Base-by-base conservation (phyloP, 2,888 invertebrate species). In the Xestoiulus laeticollis region DNA sequence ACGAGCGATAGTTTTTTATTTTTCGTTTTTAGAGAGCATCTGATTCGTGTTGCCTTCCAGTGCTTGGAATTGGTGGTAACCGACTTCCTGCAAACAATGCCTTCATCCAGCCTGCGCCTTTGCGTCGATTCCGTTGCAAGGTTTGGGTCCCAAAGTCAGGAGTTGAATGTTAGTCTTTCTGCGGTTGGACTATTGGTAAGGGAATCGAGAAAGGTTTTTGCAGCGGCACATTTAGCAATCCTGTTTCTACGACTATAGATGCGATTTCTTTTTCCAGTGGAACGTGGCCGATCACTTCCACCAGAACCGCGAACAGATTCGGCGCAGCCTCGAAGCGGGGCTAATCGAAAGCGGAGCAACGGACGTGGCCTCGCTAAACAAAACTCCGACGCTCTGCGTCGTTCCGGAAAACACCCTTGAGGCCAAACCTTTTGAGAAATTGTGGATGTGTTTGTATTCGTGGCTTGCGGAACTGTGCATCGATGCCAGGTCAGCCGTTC, bases 271-370 rank as follows among this genome's bases (percentile, higher is more conserved):
- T 38, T 30, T 68, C 19, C 93, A 98, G 98, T 99, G 99, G 99
- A 99, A 99, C 92, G 98, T 99, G 91, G 98, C 98, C 0, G 99
- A 99, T 93, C 98, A 98, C 92, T 95, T 99, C 91, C 98, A 96
- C 93, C 98, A 98, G 94, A 98, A 98, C 92, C 96, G 97, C 91
- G 96, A 96, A 90, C 96, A 96, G 92, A 92, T 97, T 85, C 95
- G 95, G 90, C 94, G 94, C 88, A 95, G 95, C 30, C 93, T 96
- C 89, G 94, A 95, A 44, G 87, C 89, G 30, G 84, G 68, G 30
- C 12, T 87, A 19, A 6, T 8, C 19, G 26, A 32, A n/a, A 19
- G 22, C 43, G 68, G 32, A 33, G 22, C 32, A 19, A 16, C 10
- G 22, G 44, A 48, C 4, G 4, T n/a, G 19, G 86, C 26, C 38